These are phyloP conservation scores for Mastacembelus armatus DNA, from an alignment of 2,797 vertebrate genomes.

Conservation along the genomic window DNA sequence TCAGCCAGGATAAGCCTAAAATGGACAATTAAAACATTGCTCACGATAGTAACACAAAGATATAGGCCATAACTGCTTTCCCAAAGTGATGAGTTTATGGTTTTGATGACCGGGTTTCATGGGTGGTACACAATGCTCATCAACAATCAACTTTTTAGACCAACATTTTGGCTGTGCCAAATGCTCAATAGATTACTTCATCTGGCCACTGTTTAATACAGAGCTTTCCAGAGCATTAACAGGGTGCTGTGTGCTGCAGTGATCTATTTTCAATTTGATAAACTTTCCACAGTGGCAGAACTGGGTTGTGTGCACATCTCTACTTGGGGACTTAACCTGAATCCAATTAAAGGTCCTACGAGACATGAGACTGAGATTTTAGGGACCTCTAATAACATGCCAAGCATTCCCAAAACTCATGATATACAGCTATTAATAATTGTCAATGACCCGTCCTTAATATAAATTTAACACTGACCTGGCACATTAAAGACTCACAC, in stretches of 20 bases:
- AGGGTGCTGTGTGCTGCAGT: conserved; percentile 30
- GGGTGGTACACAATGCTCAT: conserved; percentile 77
- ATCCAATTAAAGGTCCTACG: conserved; percentile 83
- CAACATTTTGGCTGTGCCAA: not conserved
- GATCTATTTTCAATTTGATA: conserved; percentile 80
- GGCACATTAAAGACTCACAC: conserved; percentile 46
- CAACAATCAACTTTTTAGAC: not conserved
- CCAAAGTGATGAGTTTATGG: conserved; percentile 50
- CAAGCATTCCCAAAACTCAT: conserved; percentile 71
- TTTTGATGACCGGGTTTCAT: conserved; percentile 56
- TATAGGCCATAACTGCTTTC: conserved; percentile 92
- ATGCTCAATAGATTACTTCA: conserved; percentile 23
- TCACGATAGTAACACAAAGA: conserved; percentile 93
- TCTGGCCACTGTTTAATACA: conserved; percentile 18
- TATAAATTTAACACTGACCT: conserved; percentile 67
- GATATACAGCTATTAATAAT: conserved; percentile 82
- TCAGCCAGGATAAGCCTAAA: conserved; percentile 94
- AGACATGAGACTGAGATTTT: conserved; percentile 77
- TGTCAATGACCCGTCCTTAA: conserved; percentile 74
- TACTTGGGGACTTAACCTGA: conserved; percentile 87
- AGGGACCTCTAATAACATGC: conserved; percentile 76
- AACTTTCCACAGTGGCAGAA: conserved; percentile 80
- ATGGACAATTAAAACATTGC: conserved; percentile 79
- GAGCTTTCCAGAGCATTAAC: conserved; percentile 36
- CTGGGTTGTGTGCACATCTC: conserved; percentile 82